Percentiles rank a stretch among this genome's conserved stretches.
Evolutionary conservation across 2,113 vertebrate genomes (phyloP).

Genomic region (Eublepharis macularius): DNA sequence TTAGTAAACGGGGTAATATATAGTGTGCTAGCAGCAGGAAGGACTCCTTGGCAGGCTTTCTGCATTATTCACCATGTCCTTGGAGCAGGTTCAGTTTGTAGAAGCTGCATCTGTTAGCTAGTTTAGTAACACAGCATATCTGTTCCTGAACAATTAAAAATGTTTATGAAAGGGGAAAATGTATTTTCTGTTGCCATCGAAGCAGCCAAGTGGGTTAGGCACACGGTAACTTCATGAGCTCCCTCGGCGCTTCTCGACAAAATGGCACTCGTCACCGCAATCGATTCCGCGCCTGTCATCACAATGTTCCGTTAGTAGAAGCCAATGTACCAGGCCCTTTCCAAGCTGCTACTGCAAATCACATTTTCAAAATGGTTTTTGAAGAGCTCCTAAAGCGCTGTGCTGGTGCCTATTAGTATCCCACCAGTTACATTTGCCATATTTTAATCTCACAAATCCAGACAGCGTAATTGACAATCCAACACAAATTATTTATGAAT

Average conservation of each 20-base stretch:
- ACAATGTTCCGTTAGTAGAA: background rate
- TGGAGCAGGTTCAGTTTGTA: fast-evolving
- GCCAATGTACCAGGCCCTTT: background rate
- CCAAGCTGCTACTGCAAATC: background rate
- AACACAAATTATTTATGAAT: background rate
- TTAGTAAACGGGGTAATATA: background rate
- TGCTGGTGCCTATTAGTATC: background rate
- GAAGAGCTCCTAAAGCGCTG: background rate
- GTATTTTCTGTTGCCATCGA: background rate
- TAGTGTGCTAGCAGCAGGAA: fast-evolving
- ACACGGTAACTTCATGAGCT: background rate
- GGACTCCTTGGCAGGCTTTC: background rate
- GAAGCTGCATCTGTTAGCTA: slow-evolving; percentile 20
- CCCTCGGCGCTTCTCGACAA: background rate
- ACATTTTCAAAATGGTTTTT: background rate
- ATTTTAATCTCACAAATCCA: background rate
- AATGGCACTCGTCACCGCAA: background rate
- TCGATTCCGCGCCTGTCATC: background rate
- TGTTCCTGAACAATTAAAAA: background rate
- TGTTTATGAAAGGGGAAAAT: background rate
- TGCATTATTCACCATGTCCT: background rate
- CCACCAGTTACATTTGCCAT: background rate
- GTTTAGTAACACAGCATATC: background rate
- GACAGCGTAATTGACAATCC: background rate
- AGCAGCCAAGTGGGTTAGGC: background rate